These are phyloP conservation scores for Tribolium freemani DNA, from an alignment of 2,888 invertebrate genomes.

Conservation along the genomic window DNA sequence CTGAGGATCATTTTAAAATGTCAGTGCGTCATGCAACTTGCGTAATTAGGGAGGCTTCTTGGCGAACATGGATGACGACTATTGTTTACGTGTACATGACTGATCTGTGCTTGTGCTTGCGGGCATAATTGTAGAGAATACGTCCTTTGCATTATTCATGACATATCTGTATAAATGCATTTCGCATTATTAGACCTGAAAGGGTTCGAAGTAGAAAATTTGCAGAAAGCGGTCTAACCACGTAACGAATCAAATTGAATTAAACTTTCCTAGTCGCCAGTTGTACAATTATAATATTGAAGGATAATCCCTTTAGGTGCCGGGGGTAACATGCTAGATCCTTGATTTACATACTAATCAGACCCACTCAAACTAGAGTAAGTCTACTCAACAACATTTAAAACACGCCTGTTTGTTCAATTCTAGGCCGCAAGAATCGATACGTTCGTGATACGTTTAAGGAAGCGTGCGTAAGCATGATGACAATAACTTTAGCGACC, in stretches of 20 bases:
- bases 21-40: not conserved
- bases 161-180: not conserved
- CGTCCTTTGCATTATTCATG: slow-evolving; percentile 18
- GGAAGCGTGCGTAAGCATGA: slow-evolving; percentile 28
- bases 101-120: not conserved
- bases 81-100: not conserved
- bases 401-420: slow-evolving; percentile 5
- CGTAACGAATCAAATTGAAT: slow-evolving; percentile 27
- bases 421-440: slow-evolving; percentile 19
- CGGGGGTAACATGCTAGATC: slow-evolving; percentile 21
- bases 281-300: slow-evolving; percentile 31
- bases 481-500: slow-evolving; percentile 16
- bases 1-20: slow-evolving; percentile 15
- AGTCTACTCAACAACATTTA: slow-evolving; percentile 24
- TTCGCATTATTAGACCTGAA: not conserved
- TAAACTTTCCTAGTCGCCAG: slow-evolving; percentile 24
- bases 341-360: slow-evolving; percentile 36
- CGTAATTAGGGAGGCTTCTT: not conserved
- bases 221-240: slow-evolving; percentile 5
- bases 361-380: slow-evolving; percentile 4
- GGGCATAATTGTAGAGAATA: not conserved
- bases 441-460: slow-evolving; percentile 24
- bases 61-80: too few relatives aligned
- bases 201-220: slow-evolving; percentile 12
- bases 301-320: slow-evolving; percentile 36